Evolutionary conservation across 2,113 vertebrate genomes (phyloP), one percentile per base, ranked within the genome.

Genomic region (Crotalus tigris): DNA sequence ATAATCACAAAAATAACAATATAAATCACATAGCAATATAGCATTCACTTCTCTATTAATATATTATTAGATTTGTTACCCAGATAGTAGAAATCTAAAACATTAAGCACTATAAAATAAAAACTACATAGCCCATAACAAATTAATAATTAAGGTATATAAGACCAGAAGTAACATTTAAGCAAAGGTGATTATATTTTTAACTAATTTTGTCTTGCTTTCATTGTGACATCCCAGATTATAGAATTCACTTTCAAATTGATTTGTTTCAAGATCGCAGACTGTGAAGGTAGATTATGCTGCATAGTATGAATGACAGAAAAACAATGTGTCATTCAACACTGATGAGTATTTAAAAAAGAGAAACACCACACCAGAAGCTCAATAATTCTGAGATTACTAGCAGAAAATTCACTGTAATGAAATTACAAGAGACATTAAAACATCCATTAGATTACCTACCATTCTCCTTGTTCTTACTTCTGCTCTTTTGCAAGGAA

Each of bases 311-410:
- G 88, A 86, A 96, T 94, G 89, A 91, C 61, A 91, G 88, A 87
- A 95, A 96, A 75, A n/a, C 55, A 94, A 94, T 46, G 93, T 64
- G 91, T 89, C 90, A 93, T 94, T 93, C 94, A 96, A 91, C 94
- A 64, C 75, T 94, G 88, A 90, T 64, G 55, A 58, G 61, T 91
- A 69, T 81, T 85, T 39, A 15, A 92, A 21, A 51, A 81, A 44
- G 17, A 81, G 75, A 81, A 81, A 21, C 19, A 90, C n/a, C 33
- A 91, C 94, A 89, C 75, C 92, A 87, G 12, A 13, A 92, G n/a
- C 61, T 89, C 26, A 51, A 88, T 33, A 93, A 44, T 87, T 93
- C 93, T 64, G n/a, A 93, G 90, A 33, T 81, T 93, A 93, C 93
- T 90, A 93, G 19, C 85, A 51, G 39, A 85, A 57, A 94, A 93